Evolutionary conservation across 1,140 invertebrate species (phyloP), one percentile per base, ranked within the genome.

Genomic region (Dendroctonus valens): DNA sequence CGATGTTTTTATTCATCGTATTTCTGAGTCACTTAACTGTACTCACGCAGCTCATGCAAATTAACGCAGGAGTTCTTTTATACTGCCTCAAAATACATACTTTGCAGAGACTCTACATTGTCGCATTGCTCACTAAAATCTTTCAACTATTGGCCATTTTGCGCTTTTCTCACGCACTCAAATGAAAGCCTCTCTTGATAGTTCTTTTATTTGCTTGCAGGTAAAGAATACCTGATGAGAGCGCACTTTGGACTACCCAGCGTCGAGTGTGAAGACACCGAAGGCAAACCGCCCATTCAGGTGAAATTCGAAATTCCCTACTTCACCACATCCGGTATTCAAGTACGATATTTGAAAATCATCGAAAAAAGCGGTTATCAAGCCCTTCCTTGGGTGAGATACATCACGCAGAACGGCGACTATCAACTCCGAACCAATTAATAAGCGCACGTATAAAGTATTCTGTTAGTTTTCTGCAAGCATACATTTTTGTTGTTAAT

Each of bases 281-380:
- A 99, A 81, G 96, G 96, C 0, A 96, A 96, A 78, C 96, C 97
- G 41, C 98, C 98, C 0, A 99, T 99, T 72, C 92, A 97, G 81
- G 97, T 99, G 5, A 96, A 96, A 81, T 99, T 99, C 84, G 98
- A 99, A 83, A 99, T 99, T 74, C 98, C 98, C 0, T 99, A 99
- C 75, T 99, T 99, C 73, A 99, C 97, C 0, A 99, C 97, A 50
- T 99, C 97, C 15, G 98, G 98, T 5, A 98, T 99, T 74, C 97
- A 99, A 85, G 91, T 98, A 5, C 86, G 97, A 42, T 99, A 99
- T 79, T 83, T 99, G 68, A 99, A 99, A 81, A 99, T 99, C 75
- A 99, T 99, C 76, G 98, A 99, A 75, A 99, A 99, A 80, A 98
- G 95, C 80, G 98, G 97, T 0, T 99, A 99, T 78, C 97, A 99